phyloP scores from a whole-genome alignment of 2,888 invertebrate species.

The Neoitamus cyanurus region DNA sequence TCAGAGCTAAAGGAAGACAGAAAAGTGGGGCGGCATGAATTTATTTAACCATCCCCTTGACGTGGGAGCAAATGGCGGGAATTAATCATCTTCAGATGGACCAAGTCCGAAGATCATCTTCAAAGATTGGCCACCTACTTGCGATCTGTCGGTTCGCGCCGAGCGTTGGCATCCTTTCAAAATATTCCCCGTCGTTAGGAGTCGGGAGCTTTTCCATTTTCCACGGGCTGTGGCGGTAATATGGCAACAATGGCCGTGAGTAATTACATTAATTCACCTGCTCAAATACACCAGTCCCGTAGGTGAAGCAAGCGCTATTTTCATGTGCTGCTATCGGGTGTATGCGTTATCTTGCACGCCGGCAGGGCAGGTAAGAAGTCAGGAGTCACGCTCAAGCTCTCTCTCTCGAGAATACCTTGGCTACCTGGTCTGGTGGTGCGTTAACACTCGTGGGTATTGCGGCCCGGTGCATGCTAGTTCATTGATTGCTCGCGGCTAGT shows the following conservation, averaged over 20 bases:
- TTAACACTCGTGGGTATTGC: neutral
- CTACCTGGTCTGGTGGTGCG: slow-evolving; percentile 18
- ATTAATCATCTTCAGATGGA: neutral
- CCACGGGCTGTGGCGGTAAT: neutral
- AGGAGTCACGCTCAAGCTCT: neutral
- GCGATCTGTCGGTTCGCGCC: neutral
- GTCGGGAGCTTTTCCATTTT: neutral
- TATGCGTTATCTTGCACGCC: slow-evolving; percentile 34
- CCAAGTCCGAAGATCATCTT: neutral
- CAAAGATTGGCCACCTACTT: neutral
- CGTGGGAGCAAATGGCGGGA: neutral
- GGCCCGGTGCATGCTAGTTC: slow-evolving; percentile 14
- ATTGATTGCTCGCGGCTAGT: slow-evolving; percentile 36
- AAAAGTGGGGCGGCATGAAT: neutral
- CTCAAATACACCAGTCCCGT: slow-evolving; percentile 6
- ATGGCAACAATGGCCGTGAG: slow-evolving; percentile 24
- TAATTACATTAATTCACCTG: slow-evolving; percentile 39
- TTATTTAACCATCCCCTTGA: neutral
- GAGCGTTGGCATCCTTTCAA: slow-evolving; percentile 14
- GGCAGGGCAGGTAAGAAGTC: slow-evolving; percentile 16
- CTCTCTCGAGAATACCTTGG: slow-evolving; percentile 22
- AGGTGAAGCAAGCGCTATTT: neutral
- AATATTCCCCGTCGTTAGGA: neutral
- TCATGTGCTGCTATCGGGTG: neutral
- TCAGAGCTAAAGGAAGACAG: neutral